Conservation (phyloP, 2,888 invertebrate genomes). For the Lasius fuliginosus region DNA sequence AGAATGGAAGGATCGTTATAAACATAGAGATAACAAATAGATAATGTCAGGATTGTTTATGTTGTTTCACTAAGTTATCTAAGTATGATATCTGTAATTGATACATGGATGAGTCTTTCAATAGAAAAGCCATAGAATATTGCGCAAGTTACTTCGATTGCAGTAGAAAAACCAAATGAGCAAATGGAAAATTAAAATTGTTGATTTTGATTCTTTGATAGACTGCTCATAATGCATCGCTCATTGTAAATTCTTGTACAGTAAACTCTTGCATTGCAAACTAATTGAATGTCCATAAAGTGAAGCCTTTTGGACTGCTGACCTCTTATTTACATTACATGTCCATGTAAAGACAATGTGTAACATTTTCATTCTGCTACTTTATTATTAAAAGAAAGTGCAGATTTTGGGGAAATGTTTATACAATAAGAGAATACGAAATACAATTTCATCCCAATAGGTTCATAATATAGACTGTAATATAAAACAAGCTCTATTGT, state of each 20-base stretch:
- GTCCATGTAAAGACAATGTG: not conserved
- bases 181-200: not conserved
- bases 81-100: constrained; percentile 6
- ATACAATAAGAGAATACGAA: not conserved
- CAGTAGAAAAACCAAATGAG: not conserved
- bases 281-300: not conserved
- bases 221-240: not conserved
- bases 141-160: not conserved
- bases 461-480: not conserved
- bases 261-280: not conserved
- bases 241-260: not conserved
- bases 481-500: not conserved
- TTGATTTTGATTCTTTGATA: not conserved
- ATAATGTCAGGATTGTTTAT: not conserved
- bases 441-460: not conserved
- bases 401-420: not conserved
- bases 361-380: not conserved
- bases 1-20: not conserved
- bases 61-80: not conserved
- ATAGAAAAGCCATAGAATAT: not conserved
- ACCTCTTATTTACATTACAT: not conserved
- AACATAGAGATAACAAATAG: not conserved
- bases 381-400: not conserved
- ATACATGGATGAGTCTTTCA: not conserved
- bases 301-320: not conserved